Percentiles rank a stretch among this genome's conserved stretches.
phyloP scores from a whole-genome alignment of 1,140 invertebrate genomes.

The Brachionus rotundiformis region DNA sequence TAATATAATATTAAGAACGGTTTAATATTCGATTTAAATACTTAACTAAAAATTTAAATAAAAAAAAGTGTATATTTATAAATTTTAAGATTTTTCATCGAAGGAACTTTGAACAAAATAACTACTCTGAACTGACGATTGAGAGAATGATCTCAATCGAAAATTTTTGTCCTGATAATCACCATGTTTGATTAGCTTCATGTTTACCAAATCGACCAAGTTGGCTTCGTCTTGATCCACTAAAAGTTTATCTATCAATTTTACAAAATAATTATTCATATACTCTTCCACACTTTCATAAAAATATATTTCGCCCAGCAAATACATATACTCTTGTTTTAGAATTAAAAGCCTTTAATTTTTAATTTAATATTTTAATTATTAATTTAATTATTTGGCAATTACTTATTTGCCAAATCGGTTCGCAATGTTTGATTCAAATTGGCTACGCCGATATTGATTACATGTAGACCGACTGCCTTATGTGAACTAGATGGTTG shows the following conservation, averaged over 20 bases:
- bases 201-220: conserved; percentile 18
- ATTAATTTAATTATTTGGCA: background rate
- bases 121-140: conserved; percentile 14
- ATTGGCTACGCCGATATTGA: conserved; percentile 32
- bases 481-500: conserved; percentile 31
- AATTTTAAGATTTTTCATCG: background rate
- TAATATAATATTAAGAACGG: background rate
- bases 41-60: background rate
- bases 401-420: conserved; percentile 44
- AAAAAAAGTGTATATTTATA: background rate
- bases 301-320: conserved; percentile 12
- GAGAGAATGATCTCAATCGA: conserved; percentile 38
- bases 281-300: conserved; percentile 42
- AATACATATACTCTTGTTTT: background rate
- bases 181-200: background rate
- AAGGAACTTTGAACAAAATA: conserved; percentile 19
- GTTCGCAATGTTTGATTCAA: conserved; percentile 39
- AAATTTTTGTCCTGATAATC: background rate
- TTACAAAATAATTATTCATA: conserved; percentile 22
- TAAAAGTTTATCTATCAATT: conserved; percentile 38
- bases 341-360: conserved; percentile 7
- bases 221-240: conserved; percentile 48
- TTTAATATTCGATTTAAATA: background rate
- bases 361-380: background rate
- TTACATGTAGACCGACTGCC: conserved; percentile 44